phyloP scores from a whole-genome alignment of 2,113 vertebrate genomes.

The Melanocharis versteri region DNA sequence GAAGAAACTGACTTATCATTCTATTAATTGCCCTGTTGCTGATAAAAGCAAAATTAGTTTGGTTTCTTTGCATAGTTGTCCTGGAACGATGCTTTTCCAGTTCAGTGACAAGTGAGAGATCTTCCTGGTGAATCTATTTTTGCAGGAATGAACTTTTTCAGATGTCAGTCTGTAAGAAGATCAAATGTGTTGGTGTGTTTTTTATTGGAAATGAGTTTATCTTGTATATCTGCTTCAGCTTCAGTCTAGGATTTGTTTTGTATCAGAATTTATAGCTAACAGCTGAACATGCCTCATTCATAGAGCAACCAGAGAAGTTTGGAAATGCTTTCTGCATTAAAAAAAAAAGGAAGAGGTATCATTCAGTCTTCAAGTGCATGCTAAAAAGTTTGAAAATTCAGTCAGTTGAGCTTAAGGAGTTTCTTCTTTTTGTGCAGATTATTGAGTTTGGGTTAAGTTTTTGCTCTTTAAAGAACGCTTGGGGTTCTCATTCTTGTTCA shows the following conservation, averaged over 20 bases:
- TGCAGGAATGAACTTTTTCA: neutral
- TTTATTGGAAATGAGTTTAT: neutral
- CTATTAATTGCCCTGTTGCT: neutral
- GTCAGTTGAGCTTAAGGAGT: neutral
- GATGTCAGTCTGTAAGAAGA: neutral
- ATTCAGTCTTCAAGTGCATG: neutral
- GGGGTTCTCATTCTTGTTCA: neutral
- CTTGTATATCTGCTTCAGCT: neutral
- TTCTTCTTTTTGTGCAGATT: neutral
- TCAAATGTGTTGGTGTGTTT: neutral
- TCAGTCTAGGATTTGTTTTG: neutral
- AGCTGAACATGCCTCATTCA: neutral
- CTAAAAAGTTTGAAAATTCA: neutral
- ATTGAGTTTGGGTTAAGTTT: neutral
- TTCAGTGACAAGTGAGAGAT: neutral
- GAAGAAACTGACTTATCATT: neutral
- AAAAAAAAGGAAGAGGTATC: neutral
- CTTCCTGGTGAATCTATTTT: neutral
- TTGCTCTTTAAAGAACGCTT: neutral
- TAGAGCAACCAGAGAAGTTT: neutral
- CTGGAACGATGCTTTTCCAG: neutral
- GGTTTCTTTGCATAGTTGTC: neutral
- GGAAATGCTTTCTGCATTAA: neutral
- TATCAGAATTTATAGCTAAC: neutral
- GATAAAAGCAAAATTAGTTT: neutral